These are phyloP conservation scores for Centropus unirufus DNA, from an alignment of 2,113 vertebrate genomes.

Conservation along the genomic window DNA sequence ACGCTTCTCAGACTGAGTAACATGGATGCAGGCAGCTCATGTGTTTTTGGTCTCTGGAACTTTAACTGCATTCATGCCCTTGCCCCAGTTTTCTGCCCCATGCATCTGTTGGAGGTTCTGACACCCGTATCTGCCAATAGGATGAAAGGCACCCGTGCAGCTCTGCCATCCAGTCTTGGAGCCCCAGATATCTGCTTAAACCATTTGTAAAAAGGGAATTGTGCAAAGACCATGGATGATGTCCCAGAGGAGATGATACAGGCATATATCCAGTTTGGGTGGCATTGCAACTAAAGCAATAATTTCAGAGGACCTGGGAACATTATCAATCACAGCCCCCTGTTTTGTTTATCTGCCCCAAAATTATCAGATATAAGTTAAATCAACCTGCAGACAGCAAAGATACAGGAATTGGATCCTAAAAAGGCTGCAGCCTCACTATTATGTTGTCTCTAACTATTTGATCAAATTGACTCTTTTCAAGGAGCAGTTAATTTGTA, in stretches of 20 bases:
- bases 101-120: background rate
- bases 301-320: background rate
- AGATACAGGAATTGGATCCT: background rate
- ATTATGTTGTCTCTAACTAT: background rate
- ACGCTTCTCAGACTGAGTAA: background rate
- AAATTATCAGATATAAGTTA: background rate
- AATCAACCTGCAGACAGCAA: background rate
- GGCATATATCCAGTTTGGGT: fast-evolving
- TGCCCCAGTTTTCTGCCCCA: background rate
- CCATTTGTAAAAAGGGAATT: background rate
- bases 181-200: background rate
- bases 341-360: background rate
- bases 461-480: background rate
- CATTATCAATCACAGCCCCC: background rate
- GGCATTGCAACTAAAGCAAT: background rate
- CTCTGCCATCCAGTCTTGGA: background rate
- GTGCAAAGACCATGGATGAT: fast-evolving
- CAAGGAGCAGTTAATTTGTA: background rate
- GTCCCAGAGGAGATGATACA: background rate
- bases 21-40: fast-evolving
- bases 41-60: background rate
- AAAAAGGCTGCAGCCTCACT: background rate
- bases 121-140: background rate
- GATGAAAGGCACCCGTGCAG: constrained; percentile 6
- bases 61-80: background rate